phyloP scores from a whole-genome alignment of 2,888 invertebrate genomes.

The Papilio demoleus region DNA sequence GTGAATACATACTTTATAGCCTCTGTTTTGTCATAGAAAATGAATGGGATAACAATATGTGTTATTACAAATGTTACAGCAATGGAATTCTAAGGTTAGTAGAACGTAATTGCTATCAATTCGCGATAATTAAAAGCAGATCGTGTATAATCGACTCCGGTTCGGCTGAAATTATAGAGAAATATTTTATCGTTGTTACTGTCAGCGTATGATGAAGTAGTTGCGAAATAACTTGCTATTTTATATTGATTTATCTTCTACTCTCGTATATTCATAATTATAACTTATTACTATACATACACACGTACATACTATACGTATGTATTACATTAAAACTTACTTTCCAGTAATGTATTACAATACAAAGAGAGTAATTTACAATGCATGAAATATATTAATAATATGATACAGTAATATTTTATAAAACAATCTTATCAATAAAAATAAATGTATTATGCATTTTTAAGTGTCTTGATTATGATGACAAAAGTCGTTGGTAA shows the following conservation, averaged over 20 bases:
- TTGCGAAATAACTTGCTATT: constrained; percentile 19
- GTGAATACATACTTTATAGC: neutral
- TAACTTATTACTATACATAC: no score
- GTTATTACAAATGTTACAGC: neutral
- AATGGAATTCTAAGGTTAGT: constrained; percentile 1
- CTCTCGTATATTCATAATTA: no score
- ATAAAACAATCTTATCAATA: neutral
- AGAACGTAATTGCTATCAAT: constrained; percentile 56
- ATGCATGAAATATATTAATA: no score
- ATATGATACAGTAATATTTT: no score
- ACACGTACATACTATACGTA: no score
- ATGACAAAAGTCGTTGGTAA: constrained; percentile 18
- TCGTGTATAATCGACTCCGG: constrained; percentile 43
- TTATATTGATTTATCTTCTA: constrained; percentile 7
- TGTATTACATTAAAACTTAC: no score
- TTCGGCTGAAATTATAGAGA: constrained; percentile 53
- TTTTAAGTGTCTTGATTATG: constrained; percentile 13
- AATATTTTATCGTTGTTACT: constrained; percentile 57
- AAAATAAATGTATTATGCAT: constrained; percentile 4
- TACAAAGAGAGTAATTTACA: no score
- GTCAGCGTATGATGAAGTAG: constrained; percentile 34
- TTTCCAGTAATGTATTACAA: no score
- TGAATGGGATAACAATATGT: neutral
- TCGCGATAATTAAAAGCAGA: constrained; percentile 58
- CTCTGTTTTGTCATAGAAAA: neutral